Percentiles rank a stretch among this genome's conserved stretches.
Evolutionary conservation across 1,140 invertebrate genomes (phyloP).

Genomic region (Leptonema lineaticorne): DNA sequence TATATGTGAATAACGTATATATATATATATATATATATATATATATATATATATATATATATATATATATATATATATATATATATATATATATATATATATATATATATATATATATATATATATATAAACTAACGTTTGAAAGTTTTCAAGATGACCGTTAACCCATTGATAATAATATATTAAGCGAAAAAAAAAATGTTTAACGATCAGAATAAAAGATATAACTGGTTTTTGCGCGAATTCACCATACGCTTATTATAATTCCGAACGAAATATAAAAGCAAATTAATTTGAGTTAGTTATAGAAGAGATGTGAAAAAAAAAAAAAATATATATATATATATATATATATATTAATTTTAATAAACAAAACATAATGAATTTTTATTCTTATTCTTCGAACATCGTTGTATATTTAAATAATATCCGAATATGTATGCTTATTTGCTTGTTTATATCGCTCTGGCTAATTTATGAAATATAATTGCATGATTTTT

Average conservation of each 20-base stretch:
- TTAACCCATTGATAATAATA: background rate
- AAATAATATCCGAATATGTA: constrained; percentile 1
- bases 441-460: constrained; percentile 3
- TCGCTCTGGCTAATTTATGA: background rate
- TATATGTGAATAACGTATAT: no score
- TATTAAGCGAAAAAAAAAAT: background rate
- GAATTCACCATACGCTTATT: background rate
- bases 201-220: background rate
- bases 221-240: background rate
- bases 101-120: no score
- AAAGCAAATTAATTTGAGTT: constrained; percentile 12
- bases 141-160: background rate
- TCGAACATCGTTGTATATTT: background rate
- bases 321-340: no score
- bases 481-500: no score
- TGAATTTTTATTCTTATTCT: background rate
- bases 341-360: no score
- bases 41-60: no score
- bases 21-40: no score
- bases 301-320: no score
- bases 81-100: no score
- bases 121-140: no score
- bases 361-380: constrained; percentile 8
- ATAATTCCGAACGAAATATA: background rate
- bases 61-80: no score